Conservation (phyloP, 2,797 vertebrate species). For the Stomatorhinus walkeri region DNA sequence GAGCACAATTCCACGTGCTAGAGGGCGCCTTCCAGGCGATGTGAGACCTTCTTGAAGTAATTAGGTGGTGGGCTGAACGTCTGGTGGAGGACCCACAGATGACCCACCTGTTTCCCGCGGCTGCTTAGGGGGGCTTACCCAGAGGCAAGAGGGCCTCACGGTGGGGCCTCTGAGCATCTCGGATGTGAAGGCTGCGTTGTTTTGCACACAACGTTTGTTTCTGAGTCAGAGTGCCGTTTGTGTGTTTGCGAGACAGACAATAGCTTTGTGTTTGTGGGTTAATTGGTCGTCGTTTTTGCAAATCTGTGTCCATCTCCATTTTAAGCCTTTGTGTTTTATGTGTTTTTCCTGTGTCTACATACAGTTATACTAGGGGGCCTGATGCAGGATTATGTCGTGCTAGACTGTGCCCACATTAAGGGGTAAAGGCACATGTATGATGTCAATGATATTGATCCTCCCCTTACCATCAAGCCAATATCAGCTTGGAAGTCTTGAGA, state of each 20-base stretch:
- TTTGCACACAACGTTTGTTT: not conserved
- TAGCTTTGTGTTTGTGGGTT: not conserved
- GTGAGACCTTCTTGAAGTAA: constrained; percentile 22
- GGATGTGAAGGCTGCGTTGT: not conserved
- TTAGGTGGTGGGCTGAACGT: constrained; percentile 5
- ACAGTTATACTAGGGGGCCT: not conserved
- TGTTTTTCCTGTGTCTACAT: not conserved
- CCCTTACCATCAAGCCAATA: not conserved
- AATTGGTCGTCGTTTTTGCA: not conserved
- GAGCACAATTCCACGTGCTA: constrained; percentile 37
- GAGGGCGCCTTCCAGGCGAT: not conserved
- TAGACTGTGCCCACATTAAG: not conserved
- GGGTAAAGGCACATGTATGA: not conserved
- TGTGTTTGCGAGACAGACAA: not conserved
- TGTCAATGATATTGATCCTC: not conserved
- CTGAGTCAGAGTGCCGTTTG: not conserved
- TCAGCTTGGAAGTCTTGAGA: not conserved
- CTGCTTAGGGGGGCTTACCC: not conserved
- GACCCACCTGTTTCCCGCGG: not conserved
- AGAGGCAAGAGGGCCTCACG: not conserved
- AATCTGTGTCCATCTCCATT: not conserved
- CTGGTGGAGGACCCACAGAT: not conserved
- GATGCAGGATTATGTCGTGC: not conserved
- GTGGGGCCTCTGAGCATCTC: not conserved
- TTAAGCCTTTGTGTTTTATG: not conserved